Base-by-base conservation (phyloP, 2,797 vertebrate genomes). In the Peromyscus aztecus region DNA sequence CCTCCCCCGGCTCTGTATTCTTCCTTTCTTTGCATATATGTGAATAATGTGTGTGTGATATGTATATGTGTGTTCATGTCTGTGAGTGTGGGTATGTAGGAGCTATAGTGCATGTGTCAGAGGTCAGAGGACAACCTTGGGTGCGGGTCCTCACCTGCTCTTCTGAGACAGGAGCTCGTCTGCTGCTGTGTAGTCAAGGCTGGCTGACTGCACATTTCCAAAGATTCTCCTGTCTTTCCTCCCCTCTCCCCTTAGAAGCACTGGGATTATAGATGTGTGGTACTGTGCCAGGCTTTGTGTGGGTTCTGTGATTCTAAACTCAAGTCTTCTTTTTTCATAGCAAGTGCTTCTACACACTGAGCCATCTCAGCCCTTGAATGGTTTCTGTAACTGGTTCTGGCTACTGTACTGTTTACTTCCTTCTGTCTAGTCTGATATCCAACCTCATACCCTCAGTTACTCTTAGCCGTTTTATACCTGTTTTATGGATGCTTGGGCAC, bases 391-490 rank as follows among this genome's bases (percentile, higher is more conserved):
- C 37, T 91, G 65, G 0, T 94, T 86, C 86, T 86, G 34, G 57
- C 61, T 49, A 4, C 6, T 67, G 4, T 76, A 23, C 43, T 49
- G 2, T 52, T 82, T 57, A 6, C 76, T 83, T 92, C 43, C 40
- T 95, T 40, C 1, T 93, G 34, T 71, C 89, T 90, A 16, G 91
- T 69, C 12, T 76, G 40, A 11, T 71, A 11, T 59, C 13, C 52
- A 59, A 52, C 13, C 59, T 59, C 40, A 11, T 84, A 75, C n/a
- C 43, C 31, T 69, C 65, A 11, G 67, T 95, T 77, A 55, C 37
- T 78, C 49, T 65, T 89, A 93, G 61, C 27, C 37, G 37, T 89
- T 94, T 77, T 95, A 49, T 52, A 49, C 14, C 67, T 40, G 65
- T 95, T 91, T 76, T 67, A 67, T 63, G 59, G 40, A 65, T 94